Evolutionary conservation across 2,113 vertebrate genomes (phyloP).

Genomic region (Chroicocephalus ridibundus): DNA sequence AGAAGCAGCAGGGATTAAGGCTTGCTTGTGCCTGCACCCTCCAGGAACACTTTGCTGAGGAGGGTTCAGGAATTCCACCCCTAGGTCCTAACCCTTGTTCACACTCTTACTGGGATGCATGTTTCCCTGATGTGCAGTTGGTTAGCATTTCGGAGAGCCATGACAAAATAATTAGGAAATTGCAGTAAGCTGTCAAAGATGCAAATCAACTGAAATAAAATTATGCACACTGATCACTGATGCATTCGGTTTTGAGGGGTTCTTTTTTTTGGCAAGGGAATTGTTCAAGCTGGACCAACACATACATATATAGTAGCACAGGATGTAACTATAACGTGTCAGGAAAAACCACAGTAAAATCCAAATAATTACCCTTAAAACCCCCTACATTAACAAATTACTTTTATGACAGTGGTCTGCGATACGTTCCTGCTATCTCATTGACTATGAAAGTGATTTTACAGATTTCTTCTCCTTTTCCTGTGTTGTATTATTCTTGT

Average conservation of each 20-base stretch:
- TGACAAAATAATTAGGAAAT: background rate
- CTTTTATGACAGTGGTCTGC: background rate
- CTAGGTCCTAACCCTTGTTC: background rate
- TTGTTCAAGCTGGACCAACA: background rate
- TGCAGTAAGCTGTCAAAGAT: background rate
- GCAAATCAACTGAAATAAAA: background rate
- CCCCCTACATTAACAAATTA: background rate
- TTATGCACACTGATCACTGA: background rate
- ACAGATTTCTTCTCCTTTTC: background rate
- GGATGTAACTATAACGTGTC: background rate
- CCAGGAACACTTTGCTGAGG: background rate
- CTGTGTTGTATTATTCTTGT: background rate
- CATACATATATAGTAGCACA: accelerated
- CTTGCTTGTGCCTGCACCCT: too few relatives aligned
- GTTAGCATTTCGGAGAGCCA: background rate
- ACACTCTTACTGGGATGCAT: background rate
- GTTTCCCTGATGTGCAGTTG: background rate
- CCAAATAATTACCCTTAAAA: background rate
- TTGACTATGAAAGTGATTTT: background rate
- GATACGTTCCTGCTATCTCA: background rate
- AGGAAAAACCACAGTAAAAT: background rate
- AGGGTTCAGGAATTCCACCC: background rate
- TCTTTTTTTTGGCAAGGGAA: accelerated
- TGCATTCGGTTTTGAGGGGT: background rate
- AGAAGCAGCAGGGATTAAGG: background rate